phyloP scores from a whole-genome alignment of 64 coral and sea anemone genomes.

The Exaiptasia diaphana region DNA sequence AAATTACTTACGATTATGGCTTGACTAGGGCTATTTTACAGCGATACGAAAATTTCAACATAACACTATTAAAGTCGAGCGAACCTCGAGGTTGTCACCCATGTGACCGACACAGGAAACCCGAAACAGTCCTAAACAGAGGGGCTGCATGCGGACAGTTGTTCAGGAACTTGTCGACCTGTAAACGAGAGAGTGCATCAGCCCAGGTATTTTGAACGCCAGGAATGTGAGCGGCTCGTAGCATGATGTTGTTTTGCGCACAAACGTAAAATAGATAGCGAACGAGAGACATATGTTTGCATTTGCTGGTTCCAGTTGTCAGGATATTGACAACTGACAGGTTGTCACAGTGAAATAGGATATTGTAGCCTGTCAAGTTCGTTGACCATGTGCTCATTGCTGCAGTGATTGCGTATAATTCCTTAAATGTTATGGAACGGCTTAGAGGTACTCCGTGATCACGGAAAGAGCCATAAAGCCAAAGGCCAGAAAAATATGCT shows the following conservation, averaged over 20 bases:
- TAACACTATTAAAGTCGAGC: too few species aligned
- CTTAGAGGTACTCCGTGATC: background rate
- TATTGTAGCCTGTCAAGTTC: slow-evolving; percentile 5
- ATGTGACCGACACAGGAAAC: too few species aligned
- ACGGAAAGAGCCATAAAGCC: background rate
- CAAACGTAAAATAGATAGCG: slow-evolving; percentile 12
- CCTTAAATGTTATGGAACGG: background rate
- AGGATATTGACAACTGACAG: slow-evolving; percentile 4
- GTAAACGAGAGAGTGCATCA: slow-evolving; percentile 49
- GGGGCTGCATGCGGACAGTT: background rate
- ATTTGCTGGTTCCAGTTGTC: background rate
- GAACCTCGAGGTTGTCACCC: too few species aligned
- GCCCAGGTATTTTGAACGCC: background rate
- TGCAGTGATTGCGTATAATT: slow-evolving; percentile 5
- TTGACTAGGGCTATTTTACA: too few species aligned
- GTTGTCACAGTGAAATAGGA: slow-evolving; percentile 40
- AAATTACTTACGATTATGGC: too few species aligned
- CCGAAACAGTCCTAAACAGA: too few species aligned
- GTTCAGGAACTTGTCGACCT: background rate
- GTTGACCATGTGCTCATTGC: background rate
- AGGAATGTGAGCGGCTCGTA: slow-evolving; percentile 7
- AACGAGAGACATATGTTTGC: slow-evolving; percentile 10
- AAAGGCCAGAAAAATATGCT: background rate
- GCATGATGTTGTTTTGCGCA: slow-evolving; percentile 11
- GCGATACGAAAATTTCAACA: too few species aligned